Evolutionary conservation across 2,113 vertebrate species (phyloP), one percentile per base, ranked within the genome.

Genomic region (Marmota monax): DNA sequence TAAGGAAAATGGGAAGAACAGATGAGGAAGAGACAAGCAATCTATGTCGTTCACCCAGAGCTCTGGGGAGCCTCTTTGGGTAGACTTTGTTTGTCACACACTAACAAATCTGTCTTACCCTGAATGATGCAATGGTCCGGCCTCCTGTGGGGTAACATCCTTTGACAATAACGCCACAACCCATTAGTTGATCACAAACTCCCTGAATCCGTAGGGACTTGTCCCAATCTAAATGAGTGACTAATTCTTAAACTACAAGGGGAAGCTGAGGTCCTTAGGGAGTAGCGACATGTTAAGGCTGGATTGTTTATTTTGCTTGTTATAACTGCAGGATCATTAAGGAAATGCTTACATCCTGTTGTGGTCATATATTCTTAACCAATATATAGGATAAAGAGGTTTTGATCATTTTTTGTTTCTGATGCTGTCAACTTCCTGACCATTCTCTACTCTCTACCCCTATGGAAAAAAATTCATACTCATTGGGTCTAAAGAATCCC

Each of bases 341-440:
- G 94, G 96, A 98, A 98, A 97, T 98, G 95, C 97, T 98, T 98
- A 87, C 67, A 95, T 98, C 97, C 97, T 98, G 93, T 97, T 97
- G 65, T 78, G 25, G 5, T 77, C 97, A 48, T 53, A 39, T 88
- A 42, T 91, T 97, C 89, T 98, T 91, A 96, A 89, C 25, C 84
- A 95, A 23, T 96, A 51, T 23, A 9, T 83, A 20, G 13, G 4
- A 17, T 23, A 61, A 87, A 90, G 79, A 87, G 1, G 0, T 0
- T 58, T 74, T 93, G 48, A 23, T 77, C 29, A 16, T 78, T 98
- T 58, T 97, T 67, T 92, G 37, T 63, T 95, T 84, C 73, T 96
- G 27, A n/a, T 86, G 79, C 39, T 20, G 8, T 80, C 87, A 84
- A 61, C 22, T 84, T 89, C 48, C 9, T 13, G 79, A 94, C 37